phyloP scores from a whole-genome alignment of 2,797 vertebrate genomes.

The Gallirallus australis region DNA sequence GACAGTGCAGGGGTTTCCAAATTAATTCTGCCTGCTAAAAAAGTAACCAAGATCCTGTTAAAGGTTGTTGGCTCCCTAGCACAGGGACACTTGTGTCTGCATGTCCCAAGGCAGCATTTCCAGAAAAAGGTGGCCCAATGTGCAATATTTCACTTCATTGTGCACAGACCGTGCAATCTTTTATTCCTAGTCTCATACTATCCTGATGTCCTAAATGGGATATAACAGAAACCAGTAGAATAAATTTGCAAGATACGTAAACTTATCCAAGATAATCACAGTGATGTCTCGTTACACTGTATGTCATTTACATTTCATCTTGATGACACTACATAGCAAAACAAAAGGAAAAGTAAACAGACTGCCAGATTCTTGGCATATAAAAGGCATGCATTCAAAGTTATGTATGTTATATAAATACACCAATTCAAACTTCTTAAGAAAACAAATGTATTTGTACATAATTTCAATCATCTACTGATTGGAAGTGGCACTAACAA shows the following conservation, averaged over 20 bases:
- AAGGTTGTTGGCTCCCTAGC: not conserved
- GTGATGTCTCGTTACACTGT: not conserved
- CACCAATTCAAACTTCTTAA: not conserved
- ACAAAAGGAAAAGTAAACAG: not conserved
- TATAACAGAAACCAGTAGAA: not conserved
- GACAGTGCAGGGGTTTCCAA: not conserved
- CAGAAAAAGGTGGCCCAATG: not conserved
- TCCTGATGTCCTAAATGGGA: not conserved
- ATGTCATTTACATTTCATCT: not conserved
- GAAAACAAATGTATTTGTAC: not conserved
- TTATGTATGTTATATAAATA: not conserved
- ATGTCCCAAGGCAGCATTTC: not conserved
- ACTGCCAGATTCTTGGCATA: not conserved
- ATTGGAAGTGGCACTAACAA: not conserved
- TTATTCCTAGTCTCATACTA: not conserved
- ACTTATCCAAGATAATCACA: not conserved
- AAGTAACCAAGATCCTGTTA: not conserved
- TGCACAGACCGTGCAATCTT: not conserved
- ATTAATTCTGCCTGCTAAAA: not conserved
- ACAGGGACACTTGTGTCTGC: not conserved
- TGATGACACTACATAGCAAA: not conserved
- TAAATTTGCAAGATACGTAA: not conserved
- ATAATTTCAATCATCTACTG: not conserved
- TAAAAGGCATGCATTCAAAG: not conserved
- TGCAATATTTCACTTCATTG: not conserved